Percentiles rank a stretch among this genome's conserved stretches.
phyloP scores from a whole-genome alignment of 1,140 invertebrate genomes.

The Euschistus heros region DNA sequence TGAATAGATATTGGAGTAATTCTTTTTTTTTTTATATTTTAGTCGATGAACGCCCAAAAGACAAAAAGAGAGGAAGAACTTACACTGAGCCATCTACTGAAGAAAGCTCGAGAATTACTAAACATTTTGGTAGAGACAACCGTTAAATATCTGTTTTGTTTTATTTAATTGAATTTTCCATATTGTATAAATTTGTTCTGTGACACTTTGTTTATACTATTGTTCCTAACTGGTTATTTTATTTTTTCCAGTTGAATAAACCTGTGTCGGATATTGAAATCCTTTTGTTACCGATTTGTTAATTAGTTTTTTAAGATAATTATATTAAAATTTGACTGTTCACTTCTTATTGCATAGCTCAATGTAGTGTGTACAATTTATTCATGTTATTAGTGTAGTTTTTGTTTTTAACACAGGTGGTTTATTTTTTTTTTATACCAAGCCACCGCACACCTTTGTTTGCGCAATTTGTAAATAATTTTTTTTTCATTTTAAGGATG shows the following conservation, averaged over 20 bases:
- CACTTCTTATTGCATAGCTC: not conserved
- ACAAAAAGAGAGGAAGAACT: not conserved
- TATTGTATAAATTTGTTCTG: no score
- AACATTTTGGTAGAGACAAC: no score
- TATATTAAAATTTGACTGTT: slow-evolving; percentile 12
- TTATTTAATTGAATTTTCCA: no score
- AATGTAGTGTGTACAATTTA: slow-evolving; percentile 3
- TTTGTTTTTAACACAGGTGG: slow-evolving; percentile 4
- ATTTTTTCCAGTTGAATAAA: not conserved
- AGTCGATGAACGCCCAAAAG: slow-evolving; percentile 2
- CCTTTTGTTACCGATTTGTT: slow-evolving; percentile 12
- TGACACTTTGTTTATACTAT: no score
- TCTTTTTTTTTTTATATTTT: not conserved
- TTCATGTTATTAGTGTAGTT: not conserved
- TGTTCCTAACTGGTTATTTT: no score
- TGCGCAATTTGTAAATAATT: slow-evolving; percentile 24
- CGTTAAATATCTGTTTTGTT: no score
- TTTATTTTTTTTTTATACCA: slow-evolving; percentile 5
- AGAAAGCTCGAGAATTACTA: not conserved
- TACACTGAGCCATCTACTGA: slow-evolving; percentile 4
- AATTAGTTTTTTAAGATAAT: slow-evolving; percentile 3
- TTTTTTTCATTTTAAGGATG: not conserved
- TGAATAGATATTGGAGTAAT: no score
- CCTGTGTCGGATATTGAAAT: not conserved
- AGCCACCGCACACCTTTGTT: slow-evolving; percentile 22